Percentiles rank a stretch among this genome's conserved stretches.
Conservation (phyloP, 2,113 vertebrate species). For the Archocentrus centrarchus region DNA sequence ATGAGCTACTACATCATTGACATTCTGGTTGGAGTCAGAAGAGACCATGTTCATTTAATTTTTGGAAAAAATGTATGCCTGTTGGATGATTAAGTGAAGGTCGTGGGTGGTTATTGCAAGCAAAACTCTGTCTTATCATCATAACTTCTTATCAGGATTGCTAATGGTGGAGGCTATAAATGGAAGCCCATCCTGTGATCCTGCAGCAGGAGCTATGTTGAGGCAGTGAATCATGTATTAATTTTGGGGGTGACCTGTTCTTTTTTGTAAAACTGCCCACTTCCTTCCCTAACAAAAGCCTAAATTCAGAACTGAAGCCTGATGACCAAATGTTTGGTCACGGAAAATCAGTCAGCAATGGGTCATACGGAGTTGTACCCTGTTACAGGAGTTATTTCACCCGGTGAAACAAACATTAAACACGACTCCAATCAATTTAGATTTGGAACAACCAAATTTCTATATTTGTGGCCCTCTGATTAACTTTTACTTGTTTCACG, state of each 20-base stretch:
- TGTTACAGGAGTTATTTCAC: neutral
- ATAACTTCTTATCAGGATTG: neutral
- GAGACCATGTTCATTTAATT: neutral
- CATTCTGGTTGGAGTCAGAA: neutral
- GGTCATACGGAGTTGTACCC: neutral
- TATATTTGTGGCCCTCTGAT: neutral
- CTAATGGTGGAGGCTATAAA: neutral
- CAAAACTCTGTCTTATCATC: neutral
- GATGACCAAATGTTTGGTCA: neutral
- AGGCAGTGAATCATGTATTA: neutral
- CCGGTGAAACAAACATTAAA: neutral
- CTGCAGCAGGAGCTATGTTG: neutral
- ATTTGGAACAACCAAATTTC: neutral
- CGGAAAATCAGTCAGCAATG: neutral
- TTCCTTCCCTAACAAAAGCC: neutral
- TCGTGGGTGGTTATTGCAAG: neutral
- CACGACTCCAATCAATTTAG: slow-evolving; percentile 26
- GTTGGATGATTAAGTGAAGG: neutral
- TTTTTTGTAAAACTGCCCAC: neutral
- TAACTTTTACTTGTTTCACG: neutral
- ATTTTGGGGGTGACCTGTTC: neutral
- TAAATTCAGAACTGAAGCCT: neutral
- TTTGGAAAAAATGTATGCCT: neutral
- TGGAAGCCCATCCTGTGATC: neutral
- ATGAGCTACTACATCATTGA: neutral